Evolutionary conservation across 2,888 invertebrate species (phyloP).

Genomic region (Saturnia japonica): DNA sequence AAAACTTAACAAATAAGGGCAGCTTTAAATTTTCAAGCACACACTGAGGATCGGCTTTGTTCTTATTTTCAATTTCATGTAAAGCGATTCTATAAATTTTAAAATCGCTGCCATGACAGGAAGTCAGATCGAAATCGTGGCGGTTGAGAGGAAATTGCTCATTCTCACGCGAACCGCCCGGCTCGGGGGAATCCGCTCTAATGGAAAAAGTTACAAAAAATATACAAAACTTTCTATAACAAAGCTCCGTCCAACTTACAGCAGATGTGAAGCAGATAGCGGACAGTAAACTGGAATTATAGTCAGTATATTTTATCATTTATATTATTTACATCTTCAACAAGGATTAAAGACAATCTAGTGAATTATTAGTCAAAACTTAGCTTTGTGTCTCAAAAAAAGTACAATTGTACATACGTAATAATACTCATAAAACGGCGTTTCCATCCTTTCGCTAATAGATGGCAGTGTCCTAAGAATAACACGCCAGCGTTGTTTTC

Average conservation of each 20-base stretch:
- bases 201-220: slow-evolving; percentile 75
- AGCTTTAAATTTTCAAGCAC: slow-evolving; percentile 33
- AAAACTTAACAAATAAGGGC: slow-evolving; percentile 7
- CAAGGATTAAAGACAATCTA: background rate
- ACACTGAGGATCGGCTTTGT: slow-evolving; percentile 43
- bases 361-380: background rate
- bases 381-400: too few species aligned
- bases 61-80: slow-evolving; percentile 74
- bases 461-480: too few species aligned
- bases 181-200: slow-evolving; percentile 70
- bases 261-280: slow-evolving; percentile 29
- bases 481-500: too few species aligned
- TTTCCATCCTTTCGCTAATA: too few species aligned
- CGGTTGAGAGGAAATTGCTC: slow-evolving; percentile 78
- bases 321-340: background rate
- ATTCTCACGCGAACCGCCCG: slow-evolving; percentile 77
- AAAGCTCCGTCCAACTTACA: slow-evolving; percentile 51
- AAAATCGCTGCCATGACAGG: slow-evolving; percentile 78
- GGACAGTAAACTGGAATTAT: background rate
- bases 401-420: too few species aligned
- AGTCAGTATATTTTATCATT: background rate
- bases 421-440: too few species aligned
- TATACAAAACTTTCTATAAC: slow-evolving; percentile 74
- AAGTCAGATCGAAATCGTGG: slow-evolving; percentile 80
- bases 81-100: slow-evolving; percentile 77